Percentiles rank a stretch among this genome's conserved stretches.
Conservation (phyloP, 2,113 vertebrate genomes). For the Garra rufa region DNA sequence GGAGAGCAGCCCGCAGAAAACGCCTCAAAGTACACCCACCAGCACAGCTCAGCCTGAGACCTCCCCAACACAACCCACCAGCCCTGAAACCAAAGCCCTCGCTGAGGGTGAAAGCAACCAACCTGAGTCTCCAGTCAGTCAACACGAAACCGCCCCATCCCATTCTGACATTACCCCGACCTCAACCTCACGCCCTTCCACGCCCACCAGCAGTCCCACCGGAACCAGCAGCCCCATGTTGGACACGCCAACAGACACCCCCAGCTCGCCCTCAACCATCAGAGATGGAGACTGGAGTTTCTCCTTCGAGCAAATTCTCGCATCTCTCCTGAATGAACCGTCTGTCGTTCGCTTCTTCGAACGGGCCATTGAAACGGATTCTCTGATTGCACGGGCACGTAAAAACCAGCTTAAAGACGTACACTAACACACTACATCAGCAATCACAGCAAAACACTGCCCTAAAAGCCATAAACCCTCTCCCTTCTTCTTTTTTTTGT, state of each 20-base stretch:
- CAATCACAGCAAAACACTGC: constrained; percentile 45
- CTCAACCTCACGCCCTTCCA: constrained; percentile 37
- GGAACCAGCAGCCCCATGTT: constrained; percentile 52
- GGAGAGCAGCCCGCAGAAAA: constrained; percentile 57
- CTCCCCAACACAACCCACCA: constrained; percentile 10
- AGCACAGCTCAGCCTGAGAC: neutral
- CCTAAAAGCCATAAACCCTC: constrained; percentile 47
- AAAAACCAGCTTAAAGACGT: constrained; percentile 80
- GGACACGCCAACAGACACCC: constrained; percentile 47
- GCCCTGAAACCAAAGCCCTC: neutral
- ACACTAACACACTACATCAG: neutral
- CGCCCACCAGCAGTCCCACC: constrained; percentile 55
- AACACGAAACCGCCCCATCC: neutral
- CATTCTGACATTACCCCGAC: constrained; percentile 36
- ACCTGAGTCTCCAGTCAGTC: constrained; percentile 27
- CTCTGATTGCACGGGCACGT: constrained; percentile 81
- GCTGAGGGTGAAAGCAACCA: neutral
- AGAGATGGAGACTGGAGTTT: constrained; percentile 88
- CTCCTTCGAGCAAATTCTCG: constrained; percentile 95
- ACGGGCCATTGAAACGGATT: constrained; percentile 80
- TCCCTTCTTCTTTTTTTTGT: neutral
- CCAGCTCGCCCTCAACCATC: constrained; percentile 56
- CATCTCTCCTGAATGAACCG: constrained; percentile 93
- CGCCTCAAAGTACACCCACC: constrained; percentile 37
- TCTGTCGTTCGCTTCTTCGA: constrained; percentile 91